Base-by-base conservation (phyloP, 2,113 vertebrate species). In the Tyto alba region DNA sequence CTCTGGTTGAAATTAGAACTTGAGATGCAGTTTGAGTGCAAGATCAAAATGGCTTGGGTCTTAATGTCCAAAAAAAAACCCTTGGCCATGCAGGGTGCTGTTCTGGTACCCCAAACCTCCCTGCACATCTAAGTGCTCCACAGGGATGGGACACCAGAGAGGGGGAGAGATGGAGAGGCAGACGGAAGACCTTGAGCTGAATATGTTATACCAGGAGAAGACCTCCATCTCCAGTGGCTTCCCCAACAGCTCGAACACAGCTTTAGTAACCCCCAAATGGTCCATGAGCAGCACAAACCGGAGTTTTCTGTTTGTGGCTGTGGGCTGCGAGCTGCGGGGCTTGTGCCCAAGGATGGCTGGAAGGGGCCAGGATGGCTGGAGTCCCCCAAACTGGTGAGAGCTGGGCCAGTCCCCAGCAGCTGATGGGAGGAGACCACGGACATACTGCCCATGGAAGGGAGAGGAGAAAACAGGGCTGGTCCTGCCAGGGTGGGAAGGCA, bases 401-500 rank as follows among this genome's bases (percentile, higher is more conserved):
- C 1, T 72, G 62, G 38, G 45, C 30, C 71, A 16, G 29, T 43
- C 5, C 7, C 40, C 34, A 82, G 50, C 9, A 14, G 15, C 19
- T 84, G 17, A 2, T 53, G 62, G 40, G 57, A 9, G 40, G 57
- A 60, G 13, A 7, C 22, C 22, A 6, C 11, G 22, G 53, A 8
- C 6, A 17, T 0, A 2, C 2, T 78, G 47, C 29, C 17, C 6
- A 2, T 6, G 41, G 52, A 74, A 74, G 7, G 8, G 12, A 47
- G 19, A 48, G 34, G 18, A 40, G 60, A 48, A 78, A 67, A 30
- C 22, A 30, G 21, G 38, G 36, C 9, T 64, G 53, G 30, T 40
- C 23, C 40, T 86, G 55, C 26, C 23, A 30, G 11, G 13, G 0
- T 19, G 23, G 25, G 34, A 56, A 2, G 4, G 10, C 0, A 0